A percentile compares a stretch with the other conserved stretches of the same genome.
Evolutionary conservation across 2,113 vertebrate species (phyloP).

Genomic region (Oxyruncus cristatus): DNA sequence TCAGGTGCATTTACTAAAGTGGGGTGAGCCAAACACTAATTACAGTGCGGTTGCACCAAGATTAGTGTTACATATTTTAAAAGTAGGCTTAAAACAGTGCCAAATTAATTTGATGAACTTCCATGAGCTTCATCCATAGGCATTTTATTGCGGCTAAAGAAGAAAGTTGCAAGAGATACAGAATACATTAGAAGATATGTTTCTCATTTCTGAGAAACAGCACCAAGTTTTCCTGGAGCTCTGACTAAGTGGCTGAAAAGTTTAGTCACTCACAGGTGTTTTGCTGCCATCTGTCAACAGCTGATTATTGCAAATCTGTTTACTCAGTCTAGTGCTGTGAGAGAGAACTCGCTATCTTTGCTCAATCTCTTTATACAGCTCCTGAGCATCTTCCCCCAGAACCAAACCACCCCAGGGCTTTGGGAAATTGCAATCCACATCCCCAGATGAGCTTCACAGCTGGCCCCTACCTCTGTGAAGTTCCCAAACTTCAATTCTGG

Average conservation of each 20-base stretch:
- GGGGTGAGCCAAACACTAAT: slow-evolving; percentile 48
- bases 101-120: slow-evolving; percentile 37
- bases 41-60: slow-evolving; percentile 37
- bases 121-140: slow-evolving; percentile 29
- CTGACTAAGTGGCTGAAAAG: slow-evolving; percentile 62
- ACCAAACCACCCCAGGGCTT: not conserved
- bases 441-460: slow-evolving; percentile 43
- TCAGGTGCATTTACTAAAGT: slow-evolving; percentile 54
- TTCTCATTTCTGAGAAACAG: slow-evolving; percentile 55
- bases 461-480: slow-evolving; percentile 39
- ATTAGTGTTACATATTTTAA: slow-evolving; percentile 39
- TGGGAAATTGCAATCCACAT: slow-evolving; percentile 42
- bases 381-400: slow-evolving; percentile 10
- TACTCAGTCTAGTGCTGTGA: slow-evolving; percentile 28
- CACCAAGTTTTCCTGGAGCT: slow-evolving; percentile 37
- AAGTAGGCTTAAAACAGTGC: not conserved
- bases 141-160: slow-evolving; percentile 22
- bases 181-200: not conserved
- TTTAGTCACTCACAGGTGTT: slow-evolving; percentile 68
- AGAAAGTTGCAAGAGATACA: not conserved
- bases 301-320: slow-evolving; percentile 65
- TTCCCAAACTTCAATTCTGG: slow-evolving; percentile 48
- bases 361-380: slow-evolving; percentile 48
- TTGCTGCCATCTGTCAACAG: slow-evolving; percentile 70
- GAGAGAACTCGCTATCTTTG: slow-evolving; percentile 36